phyloP scores from a whole-genome alignment of 2,888 invertebrate species.

The Trissolcus brochymenae region DNA sequence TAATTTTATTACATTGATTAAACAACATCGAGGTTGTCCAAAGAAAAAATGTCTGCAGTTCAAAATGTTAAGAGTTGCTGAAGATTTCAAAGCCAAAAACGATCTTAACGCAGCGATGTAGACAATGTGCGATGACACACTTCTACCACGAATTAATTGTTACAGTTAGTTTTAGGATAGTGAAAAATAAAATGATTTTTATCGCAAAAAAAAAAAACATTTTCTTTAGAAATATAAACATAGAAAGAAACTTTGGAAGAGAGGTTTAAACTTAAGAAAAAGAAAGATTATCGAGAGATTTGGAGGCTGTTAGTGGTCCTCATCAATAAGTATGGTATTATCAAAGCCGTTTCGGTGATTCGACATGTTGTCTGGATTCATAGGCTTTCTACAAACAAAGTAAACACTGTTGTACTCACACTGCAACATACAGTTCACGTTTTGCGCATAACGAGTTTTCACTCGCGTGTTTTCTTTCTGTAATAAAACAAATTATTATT shows the following conservation, averaged over 20 bases:
- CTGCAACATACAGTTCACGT: conserved; percentile 93
- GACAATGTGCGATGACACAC: too few relatives aligned
- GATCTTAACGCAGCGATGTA: too few relatives aligned
- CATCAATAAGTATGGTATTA: conserved; percentile 60
- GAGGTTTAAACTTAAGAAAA: conserved; percentile 12
- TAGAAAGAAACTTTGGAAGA: conserved; percentile 22
- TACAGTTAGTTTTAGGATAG: background rate
- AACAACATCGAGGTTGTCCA: too few relatives aligned
- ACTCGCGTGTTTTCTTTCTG: conserved; percentile 88
- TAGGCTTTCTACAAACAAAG: conserved; percentile 91
- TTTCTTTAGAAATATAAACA: background rate
- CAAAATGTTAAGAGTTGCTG: too few relatives aligned
- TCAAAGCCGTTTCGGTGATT: conserved; percentile 68
- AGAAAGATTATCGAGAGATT: conserved; percentile 5
- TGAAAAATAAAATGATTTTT: background rate
- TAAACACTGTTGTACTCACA: conserved; percentile 95
- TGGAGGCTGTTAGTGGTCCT: conserved; percentile 59
- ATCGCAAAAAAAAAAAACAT: background rate
- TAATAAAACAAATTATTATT: conserved; percentile 51
- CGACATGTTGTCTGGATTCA: conserved; percentile 59
- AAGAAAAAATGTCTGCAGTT: too few relatives aligned
- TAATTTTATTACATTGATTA: too few relatives aligned
- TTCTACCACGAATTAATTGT: too few relatives aligned
- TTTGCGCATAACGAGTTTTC: conserved; percentile 93
- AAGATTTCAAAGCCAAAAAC: too few relatives aligned